Conservation (phyloP, 2,888 invertebrate genomes). For the Lomographa bimaculata region DNA sequence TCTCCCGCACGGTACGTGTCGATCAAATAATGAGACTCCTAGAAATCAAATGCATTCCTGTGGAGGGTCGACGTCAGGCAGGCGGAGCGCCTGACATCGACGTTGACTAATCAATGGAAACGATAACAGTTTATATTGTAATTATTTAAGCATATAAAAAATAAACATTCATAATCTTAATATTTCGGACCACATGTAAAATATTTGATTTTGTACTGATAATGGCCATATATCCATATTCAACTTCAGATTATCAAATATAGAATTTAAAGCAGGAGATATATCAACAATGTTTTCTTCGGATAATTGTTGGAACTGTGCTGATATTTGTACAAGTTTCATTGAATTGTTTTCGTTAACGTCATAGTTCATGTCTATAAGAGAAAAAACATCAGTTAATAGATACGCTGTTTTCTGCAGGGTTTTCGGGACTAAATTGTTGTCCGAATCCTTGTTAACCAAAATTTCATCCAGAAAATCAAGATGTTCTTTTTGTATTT, state of each 20-base stretch:
- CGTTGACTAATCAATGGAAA: too few relatives aligned
- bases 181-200: constrained; percentile 44
- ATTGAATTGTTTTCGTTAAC: constrained; percentile 41
- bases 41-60: too few relatives aligned
- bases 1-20: too few relatives aligned
- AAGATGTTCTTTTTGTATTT: constrained; percentile 46
- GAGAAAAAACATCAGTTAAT: constrained; percentile 39
- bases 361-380: constrained; percentile 46
- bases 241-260: constrained; percentile 46
- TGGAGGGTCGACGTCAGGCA: too few relatives aligned
- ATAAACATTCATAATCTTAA: constrained; percentile 19
- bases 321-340: constrained; percentile 39
- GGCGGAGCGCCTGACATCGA: too few relatives aligned
- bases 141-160: too few relatives aligned
- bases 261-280: constrained; percentile 31
- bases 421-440: constrained; percentile 33
- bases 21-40: too few relatives aligned
- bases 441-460: constrained; percentile 39
- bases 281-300: constrained; percentile 17
- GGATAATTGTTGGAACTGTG: constrained; percentile 34
- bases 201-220: constrained; percentile 41
- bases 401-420: constrained; percentile 38
- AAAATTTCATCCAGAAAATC: constrained; percentile 56
- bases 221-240: constrained; percentile 51
- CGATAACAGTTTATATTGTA: too few relatives aligned